Conservation (phyloP, 2,888 invertebrate genomes). For the Crioceris asparagi region DNA sequence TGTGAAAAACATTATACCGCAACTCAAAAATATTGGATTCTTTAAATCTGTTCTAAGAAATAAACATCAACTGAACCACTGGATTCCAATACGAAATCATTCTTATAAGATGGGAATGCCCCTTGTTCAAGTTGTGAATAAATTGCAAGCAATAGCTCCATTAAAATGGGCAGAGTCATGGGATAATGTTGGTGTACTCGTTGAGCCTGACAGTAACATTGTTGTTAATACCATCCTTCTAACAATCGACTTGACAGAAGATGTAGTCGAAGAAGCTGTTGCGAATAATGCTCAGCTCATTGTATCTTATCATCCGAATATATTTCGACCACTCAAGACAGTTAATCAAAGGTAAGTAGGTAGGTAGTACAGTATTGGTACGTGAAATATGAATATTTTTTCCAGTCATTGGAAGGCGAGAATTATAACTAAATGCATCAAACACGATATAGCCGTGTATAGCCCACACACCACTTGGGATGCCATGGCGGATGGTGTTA, state of each 20-base stretch:
- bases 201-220: conserved; percentile 56
- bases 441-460: conserved; percentile 77
- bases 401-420: conserved; percentile 67
- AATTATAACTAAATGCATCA: conserved; percentile 67
- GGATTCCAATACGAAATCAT: no score
- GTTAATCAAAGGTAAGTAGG: conserved; percentile 59
- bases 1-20: no score
- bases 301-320: conserved; percentile 92
- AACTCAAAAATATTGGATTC: no score
- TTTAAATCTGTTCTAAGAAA: no score
- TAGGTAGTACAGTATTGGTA: no score
- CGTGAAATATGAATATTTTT: no score
- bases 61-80: no score
- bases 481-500: conserved; percentile 70
- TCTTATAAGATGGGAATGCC: conserved; percentile 3
- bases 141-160: conserved; percentile 61
- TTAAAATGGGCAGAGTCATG: conserved; percentile 66
- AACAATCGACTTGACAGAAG: conserved; percentile 88
- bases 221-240: conserved; percentile 58
- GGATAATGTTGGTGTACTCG: conserved; percentile 91
- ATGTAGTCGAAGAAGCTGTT: conserved; percentile 74
- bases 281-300: conserved; percentile 61
- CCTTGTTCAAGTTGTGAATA: conserved; percentile 32
- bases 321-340: conserved; percentile 75
- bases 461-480: conserved; percentile 94